A percentile compares a stretch with the other conserved stretches of the same genome.
phyloP scores from a whole-genome alignment of 2,888 invertebrate genomes.

The Caenorhabditis sp. region DNA sequence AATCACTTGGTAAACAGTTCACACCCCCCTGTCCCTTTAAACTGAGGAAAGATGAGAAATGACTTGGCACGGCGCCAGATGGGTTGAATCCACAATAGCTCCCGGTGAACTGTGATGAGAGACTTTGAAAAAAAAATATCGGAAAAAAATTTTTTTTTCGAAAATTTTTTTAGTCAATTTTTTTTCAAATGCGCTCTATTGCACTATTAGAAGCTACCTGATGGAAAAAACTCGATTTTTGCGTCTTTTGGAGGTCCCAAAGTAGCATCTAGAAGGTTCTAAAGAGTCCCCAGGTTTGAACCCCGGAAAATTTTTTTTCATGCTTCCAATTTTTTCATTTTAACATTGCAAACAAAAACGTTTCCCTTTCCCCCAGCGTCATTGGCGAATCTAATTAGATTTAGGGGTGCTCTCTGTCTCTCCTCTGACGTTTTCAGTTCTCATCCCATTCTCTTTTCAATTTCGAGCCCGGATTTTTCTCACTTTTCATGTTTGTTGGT shows the following conservation, averaged over 20 bases:
- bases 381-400: slow-evolving; percentile 22
- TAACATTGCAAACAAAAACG: background rate
- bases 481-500: no score
- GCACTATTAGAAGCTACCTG: no score
- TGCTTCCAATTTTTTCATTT: background rate
- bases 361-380: background rate
- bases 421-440: background rate
- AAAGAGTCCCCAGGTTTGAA: no score
- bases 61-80: slow-evolving; percentile 45
- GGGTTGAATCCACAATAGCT: slow-evolving; percentile 27
- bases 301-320: background rate
- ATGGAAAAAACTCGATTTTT: no score
- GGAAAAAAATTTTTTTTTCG: background rate
- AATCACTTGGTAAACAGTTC: slow-evolving; percentile 53
- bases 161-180: background rate
- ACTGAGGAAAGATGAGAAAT: background rate
- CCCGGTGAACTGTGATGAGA: no score
- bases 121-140: no score
- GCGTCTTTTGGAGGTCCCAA: background rate
- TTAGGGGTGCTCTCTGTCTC: background rate
- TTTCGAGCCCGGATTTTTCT: no score
- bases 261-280: no score
- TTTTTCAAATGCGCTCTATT: background rate
- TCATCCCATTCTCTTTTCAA: background rate
- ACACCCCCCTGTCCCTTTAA: slow-evolving; percentile 11